phyloP scores from a whole-genome alignment of 2,797 vertebrate genomes.

The Peromyscus eremicus region DNA sequence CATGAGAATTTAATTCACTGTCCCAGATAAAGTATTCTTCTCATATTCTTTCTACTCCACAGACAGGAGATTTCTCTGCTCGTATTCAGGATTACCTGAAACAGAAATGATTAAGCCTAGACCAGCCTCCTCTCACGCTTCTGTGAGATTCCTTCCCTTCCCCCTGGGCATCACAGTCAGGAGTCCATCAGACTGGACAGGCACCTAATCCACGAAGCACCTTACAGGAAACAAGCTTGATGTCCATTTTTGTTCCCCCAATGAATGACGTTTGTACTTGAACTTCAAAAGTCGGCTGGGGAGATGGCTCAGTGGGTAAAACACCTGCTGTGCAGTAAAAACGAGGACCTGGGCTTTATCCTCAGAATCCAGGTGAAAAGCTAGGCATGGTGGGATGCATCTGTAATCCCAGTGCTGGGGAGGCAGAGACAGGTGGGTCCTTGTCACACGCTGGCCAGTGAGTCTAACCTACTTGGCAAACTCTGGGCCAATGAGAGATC shows the following conservation, averaged over 20 bases:
- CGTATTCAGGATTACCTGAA: not conserved
- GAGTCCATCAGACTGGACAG: not conserved
- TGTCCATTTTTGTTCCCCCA: not conserved
- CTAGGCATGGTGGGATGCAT: not conserved
- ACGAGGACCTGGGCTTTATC: not conserved
- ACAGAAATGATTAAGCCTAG: constrained; percentile 27
- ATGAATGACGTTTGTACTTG: not conserved
- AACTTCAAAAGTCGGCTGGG: not conserved
- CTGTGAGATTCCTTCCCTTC: not conserved
- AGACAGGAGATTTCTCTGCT: constrained; percentile 1
- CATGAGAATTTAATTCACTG: not conserved
- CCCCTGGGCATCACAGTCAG: not conserved
- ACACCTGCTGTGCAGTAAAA: not conserved
- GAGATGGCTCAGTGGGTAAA: not conserved
- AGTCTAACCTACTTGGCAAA: not conserved
- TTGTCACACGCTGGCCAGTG: not conserved
- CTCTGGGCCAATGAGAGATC: too few relatives aligned
- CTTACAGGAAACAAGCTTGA: not conserved
- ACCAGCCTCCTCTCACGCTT: not conserved
- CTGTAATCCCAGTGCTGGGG: not conserved
- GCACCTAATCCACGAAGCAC: fast-evolving
- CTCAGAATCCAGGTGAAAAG: not conserved
- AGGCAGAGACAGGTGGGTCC: not conserved
- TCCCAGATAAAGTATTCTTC: constrained; percentile 21
- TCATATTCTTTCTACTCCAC: not conserved